These are phyloP conservation scores for Poeciliopsis gracilis DNA, from an alignment of 2,797 vertebrate genomes.

Conservation along the genomic window DNA sequence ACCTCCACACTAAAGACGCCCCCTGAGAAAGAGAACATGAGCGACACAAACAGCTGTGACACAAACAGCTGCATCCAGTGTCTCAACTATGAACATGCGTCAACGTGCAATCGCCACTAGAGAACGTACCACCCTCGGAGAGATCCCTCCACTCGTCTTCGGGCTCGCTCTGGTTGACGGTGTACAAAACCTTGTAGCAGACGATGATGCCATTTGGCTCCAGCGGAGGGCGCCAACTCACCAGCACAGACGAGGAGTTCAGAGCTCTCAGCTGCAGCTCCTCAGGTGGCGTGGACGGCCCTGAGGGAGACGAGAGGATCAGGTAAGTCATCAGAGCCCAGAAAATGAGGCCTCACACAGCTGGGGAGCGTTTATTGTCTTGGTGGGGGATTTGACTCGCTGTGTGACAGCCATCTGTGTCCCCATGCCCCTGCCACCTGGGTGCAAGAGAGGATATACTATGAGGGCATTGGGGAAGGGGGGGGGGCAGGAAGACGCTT, in stretches of 20 bases:
- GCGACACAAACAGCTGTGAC: not conserved
- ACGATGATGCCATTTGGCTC: constrained; percentile 93
- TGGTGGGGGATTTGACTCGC: constrained; percentile 53
- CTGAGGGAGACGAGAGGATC: constrained; percentile 71
- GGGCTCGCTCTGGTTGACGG: constrained; percentile 85
- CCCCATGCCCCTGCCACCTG: constrained; percentile 62
- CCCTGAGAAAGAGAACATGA: constrained; percentile 76
- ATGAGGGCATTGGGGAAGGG: constrained; percentile 28
- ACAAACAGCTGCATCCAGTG: not conserved
- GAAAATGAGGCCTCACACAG: constrained; percentile 58
- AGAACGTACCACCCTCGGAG: constrained; percentile 86
- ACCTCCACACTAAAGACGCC: constrained; percentile 89
- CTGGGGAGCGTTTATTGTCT: constrained; percentile 51
- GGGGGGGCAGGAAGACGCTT: constrained; percentile 35
- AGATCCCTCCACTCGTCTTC: constrained; percentile 91
- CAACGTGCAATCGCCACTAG: not conserved
- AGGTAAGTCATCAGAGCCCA: constrained; percentile 64
- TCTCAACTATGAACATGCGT: too few relatives aligned
- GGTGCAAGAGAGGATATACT: constrained; percentile 39
- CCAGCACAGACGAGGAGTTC: constrained; percentile 88
- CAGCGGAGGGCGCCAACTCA: constrained; percentile 92
- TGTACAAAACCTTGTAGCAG: constrained; percentile 90
- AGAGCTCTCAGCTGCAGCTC: constrained; percentile 89
- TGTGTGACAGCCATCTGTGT: constrained; percentile 67
- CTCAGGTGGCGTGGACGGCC: constrained; percentile 90